Evolutionary conservation across 2,797 vertebrate genomes (phyloP).

Genomic region (Morelia viridis): DNA sequence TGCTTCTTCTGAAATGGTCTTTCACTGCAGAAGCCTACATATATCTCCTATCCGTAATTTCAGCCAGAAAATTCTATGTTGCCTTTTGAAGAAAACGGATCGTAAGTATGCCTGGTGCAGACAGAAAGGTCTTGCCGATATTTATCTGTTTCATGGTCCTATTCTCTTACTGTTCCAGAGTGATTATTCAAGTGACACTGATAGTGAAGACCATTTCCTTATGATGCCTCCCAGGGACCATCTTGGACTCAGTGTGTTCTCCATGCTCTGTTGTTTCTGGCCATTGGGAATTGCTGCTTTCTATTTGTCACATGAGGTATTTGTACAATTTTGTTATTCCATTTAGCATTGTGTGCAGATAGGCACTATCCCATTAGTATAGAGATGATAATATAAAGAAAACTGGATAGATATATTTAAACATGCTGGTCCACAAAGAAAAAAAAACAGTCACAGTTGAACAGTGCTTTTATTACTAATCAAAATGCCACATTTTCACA

Average conservation of each 20-base stretch:
- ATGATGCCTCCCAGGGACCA: conserved; percentile 92
- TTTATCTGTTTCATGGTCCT: background rate
- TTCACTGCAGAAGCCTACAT: background rate
- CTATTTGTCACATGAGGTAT: conserved; percentile 93
- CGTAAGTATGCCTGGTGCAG: background rate
- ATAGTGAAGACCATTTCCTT: conserved; percentile 93
- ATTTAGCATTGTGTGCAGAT: background rate
- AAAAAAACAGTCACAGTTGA: background rate
- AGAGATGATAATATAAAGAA: background rate
- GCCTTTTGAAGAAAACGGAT: background rate
- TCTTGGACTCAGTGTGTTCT: conserved; percentile 92
- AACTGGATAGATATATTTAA: background rate
- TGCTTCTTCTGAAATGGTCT: background rate
- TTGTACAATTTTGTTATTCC: conserved; percentile 5
- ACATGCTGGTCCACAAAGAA: background rate
- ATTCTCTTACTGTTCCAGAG: conserved; percentile 73
- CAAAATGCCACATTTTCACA: background rate
- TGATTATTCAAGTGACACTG: conserved; percentile 89
- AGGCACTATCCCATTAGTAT: background rate
- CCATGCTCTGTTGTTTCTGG: conserved; percentile 98
- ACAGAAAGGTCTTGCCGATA: conserved; percentile 6
- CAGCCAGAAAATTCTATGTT: background rate
- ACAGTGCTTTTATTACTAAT: background rate
- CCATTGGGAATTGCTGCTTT: conserved; percentile 93
- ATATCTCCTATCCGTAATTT: background rate